Conservation (phyloP, 2,797 vertebrate species). For the Agapornis canus region DNA sequence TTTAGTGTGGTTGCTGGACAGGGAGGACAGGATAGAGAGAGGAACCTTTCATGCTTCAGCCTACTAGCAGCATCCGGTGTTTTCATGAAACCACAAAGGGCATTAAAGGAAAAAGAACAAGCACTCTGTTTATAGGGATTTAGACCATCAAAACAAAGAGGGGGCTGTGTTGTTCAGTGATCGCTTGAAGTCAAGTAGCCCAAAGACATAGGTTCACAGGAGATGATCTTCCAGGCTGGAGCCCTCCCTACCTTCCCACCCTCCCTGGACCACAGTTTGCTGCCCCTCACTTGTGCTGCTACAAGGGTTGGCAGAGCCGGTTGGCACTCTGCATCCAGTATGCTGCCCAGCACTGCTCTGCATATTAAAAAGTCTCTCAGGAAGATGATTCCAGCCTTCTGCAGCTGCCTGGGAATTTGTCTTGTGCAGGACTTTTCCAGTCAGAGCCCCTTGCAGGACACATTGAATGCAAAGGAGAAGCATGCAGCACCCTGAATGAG, state of each 20-base stretch:
- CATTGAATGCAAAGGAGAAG: neutral
- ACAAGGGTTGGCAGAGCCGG: neutral
- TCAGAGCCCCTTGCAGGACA: neutral
- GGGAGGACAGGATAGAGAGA: conserved; percentile 57
- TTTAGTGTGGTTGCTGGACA: conserved; percentile 58
- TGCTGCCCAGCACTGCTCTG: neutral
- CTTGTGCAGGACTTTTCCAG: neutral
- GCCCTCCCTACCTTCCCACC: neutral
- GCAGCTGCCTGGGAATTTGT: neutral
- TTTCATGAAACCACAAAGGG: conserved; percentile 67
- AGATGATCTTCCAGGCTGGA: conserved; percentile 5
- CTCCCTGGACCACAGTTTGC: neutral
- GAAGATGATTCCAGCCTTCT: neutral
- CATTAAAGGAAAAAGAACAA: conserved; percentile 66
- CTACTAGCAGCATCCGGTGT: conserved; percentile 58
- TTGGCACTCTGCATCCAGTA: neutral
- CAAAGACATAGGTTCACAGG: neutral
- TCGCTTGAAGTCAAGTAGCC: neutral
- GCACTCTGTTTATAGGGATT: conserved; percentile 60
- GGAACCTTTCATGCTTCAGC: conserved; percentile 56
- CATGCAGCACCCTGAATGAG: accelerated
- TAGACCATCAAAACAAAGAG: conserved; percentile 44
- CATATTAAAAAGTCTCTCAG: conserved; percentile 19
- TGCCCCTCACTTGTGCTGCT: accelerated
- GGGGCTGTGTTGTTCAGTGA: conserved; percentile 41